A percentile compares a stretch with the other conserved stretches of the same genome.
These are phyloP conservation scores for Mohoua ochrocephala DNA, from an alignment of 2,113 vertebrate species.

Conservation along the genomic window DNA sequence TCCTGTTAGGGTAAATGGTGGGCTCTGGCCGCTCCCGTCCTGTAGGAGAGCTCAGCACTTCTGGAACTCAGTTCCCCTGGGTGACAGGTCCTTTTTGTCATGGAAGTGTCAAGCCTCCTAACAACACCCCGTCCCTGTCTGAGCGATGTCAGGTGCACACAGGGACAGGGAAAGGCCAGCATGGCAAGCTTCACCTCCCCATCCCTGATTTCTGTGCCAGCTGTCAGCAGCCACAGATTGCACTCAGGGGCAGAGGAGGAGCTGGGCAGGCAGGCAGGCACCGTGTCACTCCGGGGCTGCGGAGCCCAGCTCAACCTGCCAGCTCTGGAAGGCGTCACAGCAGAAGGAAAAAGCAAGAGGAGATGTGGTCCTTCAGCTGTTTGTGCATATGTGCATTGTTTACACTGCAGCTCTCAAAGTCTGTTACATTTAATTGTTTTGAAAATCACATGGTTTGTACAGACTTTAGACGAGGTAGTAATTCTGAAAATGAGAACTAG, in stretches of 20 bases:
- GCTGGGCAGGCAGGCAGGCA: background rate
- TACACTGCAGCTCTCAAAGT: background rate
- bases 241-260: background rate
- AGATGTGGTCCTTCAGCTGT: background rate
- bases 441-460: background rate
- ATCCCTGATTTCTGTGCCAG: background rate
- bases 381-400: background rate
- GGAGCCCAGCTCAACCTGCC: background rate
- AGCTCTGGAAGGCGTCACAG: background rate
- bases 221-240: background rate
- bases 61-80: background rate
- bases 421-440: background rate
- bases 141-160: background rate
- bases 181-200: background rate
- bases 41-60: background rate
- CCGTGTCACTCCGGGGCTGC: background rate
- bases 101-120: background rate
- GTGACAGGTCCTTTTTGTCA: background rate
- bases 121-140: rapidly evolving
- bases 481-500: background rate
- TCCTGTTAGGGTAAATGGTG: background rate
- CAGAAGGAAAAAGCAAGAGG: background rate
- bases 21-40: background rate
- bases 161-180: background rate
- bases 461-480: background rate